Evolutionary conservation across 2,797 vertebrate genomes (phyloP).

Genomic region (Macrochelys suwanniensis): DNA sequence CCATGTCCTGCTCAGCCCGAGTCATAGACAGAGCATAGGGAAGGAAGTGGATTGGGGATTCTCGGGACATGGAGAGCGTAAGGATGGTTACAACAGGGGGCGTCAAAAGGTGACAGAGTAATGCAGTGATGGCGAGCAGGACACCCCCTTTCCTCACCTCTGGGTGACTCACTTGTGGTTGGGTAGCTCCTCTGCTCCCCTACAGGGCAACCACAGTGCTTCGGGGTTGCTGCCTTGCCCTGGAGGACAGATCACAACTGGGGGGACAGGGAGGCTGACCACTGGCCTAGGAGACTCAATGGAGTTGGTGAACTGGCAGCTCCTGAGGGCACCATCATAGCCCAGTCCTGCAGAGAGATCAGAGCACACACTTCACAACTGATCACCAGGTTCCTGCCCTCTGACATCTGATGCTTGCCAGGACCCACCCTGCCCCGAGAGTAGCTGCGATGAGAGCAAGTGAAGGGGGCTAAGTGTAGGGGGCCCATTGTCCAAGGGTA

Average conservation of each 20-base stretch:
- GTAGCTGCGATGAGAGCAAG: no score
- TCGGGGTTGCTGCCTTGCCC: background rate
- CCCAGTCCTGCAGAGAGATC: background rate
- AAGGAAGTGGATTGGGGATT: background rate
- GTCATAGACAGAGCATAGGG: background rate
- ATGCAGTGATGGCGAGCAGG: background rate
- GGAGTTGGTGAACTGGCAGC: background rate
- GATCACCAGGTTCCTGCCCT: no score
- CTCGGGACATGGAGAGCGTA: background rate
- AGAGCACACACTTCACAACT: background rate
- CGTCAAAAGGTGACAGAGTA: background rate
- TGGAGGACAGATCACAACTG: background rate
- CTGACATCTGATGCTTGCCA: no score
- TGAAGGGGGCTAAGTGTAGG: no score
- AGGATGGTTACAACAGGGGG: background rate
- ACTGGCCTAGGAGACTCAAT: background rate
- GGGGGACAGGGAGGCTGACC: background rate
- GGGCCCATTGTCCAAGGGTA: no score
- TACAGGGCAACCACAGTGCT: no score
- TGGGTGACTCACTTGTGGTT: background rate
- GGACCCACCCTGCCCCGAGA: no score
- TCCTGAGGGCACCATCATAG: background rate
- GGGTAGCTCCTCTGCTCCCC: background rate
- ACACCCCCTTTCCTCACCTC: background rate
- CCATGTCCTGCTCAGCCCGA: background rate